Percentiles rank a stretch among this genome's conserved stretches.
Conservation (phyloP, 2,888 invertebrate genomes). For the Gryllus longicercus region DNA sequence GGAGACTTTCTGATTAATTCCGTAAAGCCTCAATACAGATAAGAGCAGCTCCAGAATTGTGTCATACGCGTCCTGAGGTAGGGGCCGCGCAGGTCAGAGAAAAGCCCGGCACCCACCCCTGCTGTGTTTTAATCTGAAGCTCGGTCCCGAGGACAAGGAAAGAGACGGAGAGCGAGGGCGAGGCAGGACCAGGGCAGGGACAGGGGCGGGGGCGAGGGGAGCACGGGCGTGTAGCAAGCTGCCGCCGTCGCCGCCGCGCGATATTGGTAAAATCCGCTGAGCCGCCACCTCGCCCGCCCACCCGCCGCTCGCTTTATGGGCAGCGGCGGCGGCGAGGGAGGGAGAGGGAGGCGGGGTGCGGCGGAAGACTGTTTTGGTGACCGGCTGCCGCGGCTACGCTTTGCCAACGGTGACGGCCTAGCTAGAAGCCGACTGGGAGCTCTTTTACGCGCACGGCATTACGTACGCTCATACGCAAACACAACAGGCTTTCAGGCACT, state of each 20-base stretch:
- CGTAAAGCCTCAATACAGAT: too few species aligned
- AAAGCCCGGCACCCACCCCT: neutral
- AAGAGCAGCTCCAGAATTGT: too few species aligned
- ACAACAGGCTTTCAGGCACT: too few species aligned
- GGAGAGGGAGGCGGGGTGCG: neutral
- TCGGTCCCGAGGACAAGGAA: neutral
- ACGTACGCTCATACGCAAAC: too few species aligned
- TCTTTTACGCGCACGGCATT: too few species aligned
- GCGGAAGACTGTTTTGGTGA: neutral
- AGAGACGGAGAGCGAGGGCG: neutral
- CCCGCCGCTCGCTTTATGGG: constrained; percentile 6
- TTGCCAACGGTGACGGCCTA: too few species aligned
- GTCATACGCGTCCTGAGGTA: neutral
- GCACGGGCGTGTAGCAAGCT: constrained; percentile 17
- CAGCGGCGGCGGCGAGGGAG: neutral
- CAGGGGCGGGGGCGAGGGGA: neutral
- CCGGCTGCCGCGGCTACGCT: neutral
- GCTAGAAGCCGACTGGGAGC: too few species aligned
- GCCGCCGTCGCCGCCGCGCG: neutral
- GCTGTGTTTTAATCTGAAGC: neutral
- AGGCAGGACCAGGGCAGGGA: neutral
- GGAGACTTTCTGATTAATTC: too few species aligned
- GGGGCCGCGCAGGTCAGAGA: neutral
- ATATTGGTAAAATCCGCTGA: constrained; percentile 17
- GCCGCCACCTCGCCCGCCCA: constrained; percentile 1